Conservation (phyloP, 2,888 invertebrate species). For the Drosophila koepferae region DNA sequence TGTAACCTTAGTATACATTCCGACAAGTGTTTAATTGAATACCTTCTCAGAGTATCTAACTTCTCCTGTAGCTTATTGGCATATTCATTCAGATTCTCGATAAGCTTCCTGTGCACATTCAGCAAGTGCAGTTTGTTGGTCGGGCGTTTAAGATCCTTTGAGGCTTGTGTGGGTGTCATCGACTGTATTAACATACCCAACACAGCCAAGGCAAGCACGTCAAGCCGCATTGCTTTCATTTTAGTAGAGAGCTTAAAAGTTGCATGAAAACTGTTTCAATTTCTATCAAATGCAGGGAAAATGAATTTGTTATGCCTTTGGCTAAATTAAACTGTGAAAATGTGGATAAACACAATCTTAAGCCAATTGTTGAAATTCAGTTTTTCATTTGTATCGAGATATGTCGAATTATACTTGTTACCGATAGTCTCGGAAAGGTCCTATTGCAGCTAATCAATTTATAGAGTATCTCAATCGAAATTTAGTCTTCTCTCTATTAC, state of each 20-base stretch:
- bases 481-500: too few relatives aligned
- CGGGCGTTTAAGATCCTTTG: background rate
- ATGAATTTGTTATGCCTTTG: background rate
- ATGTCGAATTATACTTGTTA: too few relatives aligned
- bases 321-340: background rate
- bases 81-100: conserved; percentile 28
- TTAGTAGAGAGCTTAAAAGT: too few relatives aligned
- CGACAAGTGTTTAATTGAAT: background rate
- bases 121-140: conserved; percentile 25
- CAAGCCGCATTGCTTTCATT: background rate
- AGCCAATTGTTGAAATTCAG: background rate
- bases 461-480: too few relatives aligned
- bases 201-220: background rate
- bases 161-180: background rate
- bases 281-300: background rate
- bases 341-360: background rate
- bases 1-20: too few relatives aligned
- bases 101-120: conserved; percentile 22
- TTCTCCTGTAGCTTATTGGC: conserved; percentile 25
- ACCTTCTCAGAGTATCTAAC: conserved; percentile 26
- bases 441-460: too few relatives aligned
- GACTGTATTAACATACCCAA: background rate
- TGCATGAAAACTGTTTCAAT: background rate
- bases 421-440: too few relatives aligned
- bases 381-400: background rate